Evolutionary conservation across 2,888 invertebrate genomes (phyloP).

Genomic region (Drosophila quinaria): DNA sequence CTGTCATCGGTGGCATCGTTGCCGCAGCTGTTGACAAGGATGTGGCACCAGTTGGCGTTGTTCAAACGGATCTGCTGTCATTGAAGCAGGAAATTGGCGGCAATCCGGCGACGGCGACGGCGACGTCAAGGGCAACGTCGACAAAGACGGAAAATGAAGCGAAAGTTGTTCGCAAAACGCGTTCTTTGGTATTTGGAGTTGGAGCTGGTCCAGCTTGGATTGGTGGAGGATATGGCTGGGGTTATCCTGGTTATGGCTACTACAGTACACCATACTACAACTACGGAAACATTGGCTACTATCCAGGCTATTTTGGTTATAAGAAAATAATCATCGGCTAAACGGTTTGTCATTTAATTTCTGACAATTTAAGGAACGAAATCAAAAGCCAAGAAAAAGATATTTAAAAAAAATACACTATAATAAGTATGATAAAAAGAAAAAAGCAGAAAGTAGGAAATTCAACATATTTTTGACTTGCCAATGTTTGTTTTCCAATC

Average conservation of each 20-base stretch:
- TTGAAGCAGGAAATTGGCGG: slow-evolving; percentile 77
- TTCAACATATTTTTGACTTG: no score
- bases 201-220: slow-evolving; percentile 47
- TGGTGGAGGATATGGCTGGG: slow-evolving; percentile 52
- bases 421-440: no score
- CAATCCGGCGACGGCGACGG: slow-evolving; percentile 47
- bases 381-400: not conserved
- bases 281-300: slow-evolving; percentile 51
- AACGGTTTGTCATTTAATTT: not conserved
- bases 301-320: slow-evolving; percentile 63
- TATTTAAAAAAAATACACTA: no score
- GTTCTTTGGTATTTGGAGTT: slow-evolving; percentile 53
- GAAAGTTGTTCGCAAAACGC: slow-evolving; percentile 40
- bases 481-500: no score
- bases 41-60: slow-evolving; percentile 74
- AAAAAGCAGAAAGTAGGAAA: no score
- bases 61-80: slow-evolving; percentile 77
- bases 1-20: slow-evolving; percentile 39
- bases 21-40: slow-evolving; percentile 73
- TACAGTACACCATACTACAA: slow-evolving; percentile 48
- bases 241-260: slow-evolving; percentile 44
- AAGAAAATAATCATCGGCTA: slow-evolving; percentile 65
- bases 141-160: slow-evolving; percentile 19
- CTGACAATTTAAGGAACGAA: no score
- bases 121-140: no score